Evolutionary conservation across 2,113 vertebrate genomes (phyloP).

Genomic region (Embiotoca jacksoni): DNA sequence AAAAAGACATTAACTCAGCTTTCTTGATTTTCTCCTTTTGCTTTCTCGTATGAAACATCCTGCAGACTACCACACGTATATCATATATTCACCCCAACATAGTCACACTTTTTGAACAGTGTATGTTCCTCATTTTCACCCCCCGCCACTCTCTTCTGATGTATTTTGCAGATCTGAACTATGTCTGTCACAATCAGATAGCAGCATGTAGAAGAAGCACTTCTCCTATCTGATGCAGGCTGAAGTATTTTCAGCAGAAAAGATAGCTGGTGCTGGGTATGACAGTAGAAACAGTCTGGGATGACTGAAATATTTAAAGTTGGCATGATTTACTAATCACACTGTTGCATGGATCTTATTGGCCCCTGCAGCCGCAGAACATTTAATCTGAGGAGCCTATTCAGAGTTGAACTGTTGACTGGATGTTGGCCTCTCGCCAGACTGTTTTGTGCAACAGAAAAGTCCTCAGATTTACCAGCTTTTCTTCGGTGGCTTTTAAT

Average conservation of each 20-base stretch:
- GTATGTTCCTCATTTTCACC: neutral
- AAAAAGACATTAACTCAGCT: neutral
- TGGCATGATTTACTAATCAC: conserved; percentile 50
- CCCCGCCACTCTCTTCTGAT: conserved; percentile 1
- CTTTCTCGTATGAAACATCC: neutral
- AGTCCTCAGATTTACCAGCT: conserved; percentile 28
- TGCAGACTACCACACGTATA: neutral
- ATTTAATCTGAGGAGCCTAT: conserved; percentile 42
- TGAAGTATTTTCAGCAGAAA: conserved; percentile 23
- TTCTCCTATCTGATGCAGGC: conserved; percentile 18
- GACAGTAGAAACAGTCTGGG: conserved; percentile 15
- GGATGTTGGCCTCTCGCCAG: conserved; percentile 45
- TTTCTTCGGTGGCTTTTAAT: conserved; percentile 36
- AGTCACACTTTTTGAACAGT: neutral
- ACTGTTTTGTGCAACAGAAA: conserved; percentile 28
- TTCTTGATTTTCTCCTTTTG: neutral
- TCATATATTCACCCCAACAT: neutral
- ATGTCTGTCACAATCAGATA: conserved; percentile 35
- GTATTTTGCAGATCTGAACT: conserved; percentile 42
- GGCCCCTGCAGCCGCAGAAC: conserved; percentile 24
- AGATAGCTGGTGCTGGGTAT: neutral
- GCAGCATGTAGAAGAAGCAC: conserved; percentile 26
- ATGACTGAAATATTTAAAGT: conserved; percentile 57
- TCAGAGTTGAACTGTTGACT: conserved; percentile 50
- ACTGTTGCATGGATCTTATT: neutral